Conservation (phyloP, 2,113 vertebrate genomes). For the Nesoenas mayeri region DNA sequence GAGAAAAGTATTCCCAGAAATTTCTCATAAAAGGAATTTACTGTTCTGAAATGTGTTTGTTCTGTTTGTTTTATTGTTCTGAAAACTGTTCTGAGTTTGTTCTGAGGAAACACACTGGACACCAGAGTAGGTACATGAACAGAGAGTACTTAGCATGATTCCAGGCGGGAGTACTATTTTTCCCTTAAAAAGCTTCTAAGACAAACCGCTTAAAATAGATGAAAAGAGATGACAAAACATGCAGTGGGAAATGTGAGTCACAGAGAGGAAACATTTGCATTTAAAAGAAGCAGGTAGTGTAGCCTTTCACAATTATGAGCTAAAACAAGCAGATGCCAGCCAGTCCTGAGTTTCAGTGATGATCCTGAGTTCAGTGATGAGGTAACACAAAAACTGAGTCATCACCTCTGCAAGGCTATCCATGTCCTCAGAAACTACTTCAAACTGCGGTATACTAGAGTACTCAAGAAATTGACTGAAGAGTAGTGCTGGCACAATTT, state of each 20-base stretch:
- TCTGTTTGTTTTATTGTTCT: not conserved
- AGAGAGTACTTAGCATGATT: not conserved
- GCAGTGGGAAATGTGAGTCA: constrained; percentile 31
- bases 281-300: constrained; percentile 35
- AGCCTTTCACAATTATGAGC: not conserved
- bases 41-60: not conserved
- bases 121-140: not conserved
- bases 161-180: constrained; percentile 3
- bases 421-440: not conserved
- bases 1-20: not conserved
- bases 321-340: not conserved
- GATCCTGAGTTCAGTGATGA: not conserved
- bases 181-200: not conserved
- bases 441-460: not conserved
- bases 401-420: not conserved
- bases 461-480: not conserved
- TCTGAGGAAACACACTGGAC: not conserved
- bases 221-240: constrained; percentile 27
- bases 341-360: not conserved
- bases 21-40: not conserved
- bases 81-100: not conserved
- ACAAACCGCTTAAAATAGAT: constrained; percentile 20
- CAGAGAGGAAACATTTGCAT: constrained; percentile 38
- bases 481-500: not conserved
- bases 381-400: not conserved